A percentile compares a stretch with the other conserved stretches of the same genome.
phyloP scores from a whole-genome alignment of 2,888 invertebrate species.

The Oligia fasciuncula region DNA sequence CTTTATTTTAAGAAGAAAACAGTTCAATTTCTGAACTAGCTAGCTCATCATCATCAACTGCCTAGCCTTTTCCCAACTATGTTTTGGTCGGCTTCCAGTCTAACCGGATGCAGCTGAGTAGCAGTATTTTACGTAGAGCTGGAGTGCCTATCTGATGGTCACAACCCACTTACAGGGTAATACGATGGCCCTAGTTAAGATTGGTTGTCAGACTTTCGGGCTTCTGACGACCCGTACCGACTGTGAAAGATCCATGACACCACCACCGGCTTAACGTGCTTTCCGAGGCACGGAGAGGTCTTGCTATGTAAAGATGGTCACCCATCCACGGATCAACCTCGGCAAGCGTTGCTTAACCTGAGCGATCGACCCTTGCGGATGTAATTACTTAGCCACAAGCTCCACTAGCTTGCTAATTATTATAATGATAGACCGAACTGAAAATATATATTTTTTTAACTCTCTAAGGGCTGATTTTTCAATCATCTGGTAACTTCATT shows the following conservation, averaged over 20 bases:
- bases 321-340: no score
- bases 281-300: no score
- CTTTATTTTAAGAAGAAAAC: not conserved
- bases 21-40: not conserved
- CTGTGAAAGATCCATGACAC: not conserved
- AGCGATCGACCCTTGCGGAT: no score
- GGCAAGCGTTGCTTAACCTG: no score
- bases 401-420: not conserved
- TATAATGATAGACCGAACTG: not conserved
- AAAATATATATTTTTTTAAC: not conserved
- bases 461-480: no score
- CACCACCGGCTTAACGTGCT: no score
- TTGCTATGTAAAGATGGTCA: no score
- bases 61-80: no score
- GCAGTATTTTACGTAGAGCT: not conserved
- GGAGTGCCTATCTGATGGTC: not conserved
- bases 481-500: no score
- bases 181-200: no score
- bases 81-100: not conserved
- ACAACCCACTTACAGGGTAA: not conserved
- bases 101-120: not conserved
- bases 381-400: no score
- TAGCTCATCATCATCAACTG: not conserved
- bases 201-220: not conserved
- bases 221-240: not conserved